Base-by-base conservation (phyloP, 35 echinoderm and acorn worm species). In the Lytechinus pictus region DNA sequence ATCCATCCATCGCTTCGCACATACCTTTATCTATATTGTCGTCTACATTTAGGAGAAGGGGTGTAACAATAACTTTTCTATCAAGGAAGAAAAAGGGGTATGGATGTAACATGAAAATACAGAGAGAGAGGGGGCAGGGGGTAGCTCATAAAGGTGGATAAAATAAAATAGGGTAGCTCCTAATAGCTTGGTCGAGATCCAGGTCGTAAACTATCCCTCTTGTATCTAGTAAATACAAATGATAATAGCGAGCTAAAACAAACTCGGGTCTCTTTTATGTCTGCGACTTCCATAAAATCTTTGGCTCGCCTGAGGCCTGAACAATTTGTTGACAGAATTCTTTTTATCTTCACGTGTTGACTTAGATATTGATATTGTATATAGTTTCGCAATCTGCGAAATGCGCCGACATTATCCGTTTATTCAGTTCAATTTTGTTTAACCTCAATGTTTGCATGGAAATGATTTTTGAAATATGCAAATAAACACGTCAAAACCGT, bases 181-280 rank as follows among this genome's bases (percentile, higher is more conserved):
- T 5, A 24, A 44, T 44, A 79, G 66, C 66, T 79, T 24, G 66
- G 4, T 79, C 66, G 66, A 19, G 66, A 79, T n/a, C n/a, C 66
- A 79, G 66, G n/a, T 79, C 66, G 66, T 79, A 79, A 79, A 79
- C n/a, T 79, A 71, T 24, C 66, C 66, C 66, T 79, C 33, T 44
- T 44, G 33, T 44, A 44, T 79, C 66, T 16, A 79, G 66, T 79
- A n/a, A 79, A 79, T 79, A 79, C 19, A 79, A 16, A 24, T 79
- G 66, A 79, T 79, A 79, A 79, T 79, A 79, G 66, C 16, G 4
- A 24, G 19, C 66, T 79, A 79, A 79, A 79, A 79, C 66, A 79
- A 79, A 79, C 66, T 79, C 66, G 66, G 66, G 19, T 79, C 66
- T 79, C 66, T 79, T 79, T 79, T 79, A 79, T 79, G 66, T 79